Conservation (phyloP, 2,888 invertebrate species). For the Leptothorax acervorum region DNA sequence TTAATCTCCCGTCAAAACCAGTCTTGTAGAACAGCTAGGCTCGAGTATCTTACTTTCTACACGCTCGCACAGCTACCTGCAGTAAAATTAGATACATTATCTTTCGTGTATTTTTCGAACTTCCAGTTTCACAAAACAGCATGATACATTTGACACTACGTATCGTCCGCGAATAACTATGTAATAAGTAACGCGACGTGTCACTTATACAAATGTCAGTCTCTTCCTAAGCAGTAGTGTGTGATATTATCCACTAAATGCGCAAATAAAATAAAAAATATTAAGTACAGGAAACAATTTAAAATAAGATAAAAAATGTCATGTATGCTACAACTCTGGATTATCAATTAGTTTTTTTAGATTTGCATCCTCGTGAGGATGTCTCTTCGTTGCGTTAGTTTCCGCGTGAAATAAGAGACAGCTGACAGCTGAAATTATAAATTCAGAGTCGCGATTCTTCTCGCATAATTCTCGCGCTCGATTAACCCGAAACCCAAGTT, state of each 20-base stretch:
- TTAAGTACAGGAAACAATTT: neutral
- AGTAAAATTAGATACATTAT: slow-evolving; percentile 43
- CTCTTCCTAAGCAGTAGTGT: neutral
- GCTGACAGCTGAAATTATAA: neutral
- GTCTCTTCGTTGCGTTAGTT: neutral
- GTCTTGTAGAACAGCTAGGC: slow-evolving; percentile 47
- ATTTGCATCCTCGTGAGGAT: neutral
- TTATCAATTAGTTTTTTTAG: neutral
- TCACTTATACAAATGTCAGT: slow-evolving; percentile 22
- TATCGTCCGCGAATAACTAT: neutral
- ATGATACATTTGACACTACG: slow-evolving; percentile 5
- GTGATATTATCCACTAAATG: slow-evolving; percentile 2
- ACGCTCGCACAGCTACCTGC: slow-evolving; percentile 15
- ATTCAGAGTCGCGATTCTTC: neutral
- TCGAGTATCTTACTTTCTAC: slow-evolving; percentile 43
- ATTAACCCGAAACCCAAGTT: slow-evolving; percentile 28
- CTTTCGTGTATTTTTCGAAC: neutral
- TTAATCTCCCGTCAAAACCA: slow-evolving; percentile 54
- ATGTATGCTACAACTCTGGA: neutral
- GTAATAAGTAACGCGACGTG: slow-evolving; percentile 11
- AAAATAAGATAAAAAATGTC: neutral
- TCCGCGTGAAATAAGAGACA: neutral
- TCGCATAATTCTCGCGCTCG: neutral
- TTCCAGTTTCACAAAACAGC: slow-evolving; percentile 9
- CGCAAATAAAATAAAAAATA: neutral